Base-by-base conservation (phyloP, 2,888 invertebrate genomes). In the Mechanitis mazaeus region DNA sequence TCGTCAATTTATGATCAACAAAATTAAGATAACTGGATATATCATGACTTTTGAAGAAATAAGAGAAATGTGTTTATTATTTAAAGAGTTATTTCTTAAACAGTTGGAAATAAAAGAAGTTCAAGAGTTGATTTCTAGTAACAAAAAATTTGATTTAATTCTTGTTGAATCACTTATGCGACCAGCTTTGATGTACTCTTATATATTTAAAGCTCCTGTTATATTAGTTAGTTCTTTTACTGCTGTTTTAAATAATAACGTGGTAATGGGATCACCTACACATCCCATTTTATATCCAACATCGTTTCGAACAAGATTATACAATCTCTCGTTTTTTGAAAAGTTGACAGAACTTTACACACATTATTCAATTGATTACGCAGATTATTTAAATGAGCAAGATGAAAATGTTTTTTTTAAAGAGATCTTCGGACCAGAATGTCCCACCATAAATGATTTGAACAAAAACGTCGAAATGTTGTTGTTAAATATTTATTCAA, bases 401-500 rank as follows among this genome's bases (percentile, higher is more conserved):
- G 66, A 67, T 42, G 70, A 75, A 33, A 62, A 75, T 66, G 57
- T 59, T 50, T 59, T 71, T 56, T 53, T 71, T 0, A 71, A 58
- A 55, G 64, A 54, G 60, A 9, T 71, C 3, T 75, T 79, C 66
- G 20, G 20, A 20, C 46, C 68, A 3, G 60, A 74, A 47, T 54
- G 68, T 3, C 74, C 77, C 1, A 38, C 63, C 4, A 3, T 78
- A 3, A 64, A 45, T 12, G 72, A 74, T 54, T 67, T 79, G 33
- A 64, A 58, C 20, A 68, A 75, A 12, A 75, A 75, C 57, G 71
- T 83, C n/a, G 79, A 83, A 46, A 71, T 89, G 75, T 50, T 87
- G 28, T 79, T 90, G 64, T 50, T 85, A 1, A 90, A 90, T 63
- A 70, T 74, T 1, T 78, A 90, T 72, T 80, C 81, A 0, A 64